Evolutionary conservation across 1,140 invertebrate species (phyloP), one percentile per base, ranked within the genome.

Genomic region (Drosophila bocqueti): DNA sequence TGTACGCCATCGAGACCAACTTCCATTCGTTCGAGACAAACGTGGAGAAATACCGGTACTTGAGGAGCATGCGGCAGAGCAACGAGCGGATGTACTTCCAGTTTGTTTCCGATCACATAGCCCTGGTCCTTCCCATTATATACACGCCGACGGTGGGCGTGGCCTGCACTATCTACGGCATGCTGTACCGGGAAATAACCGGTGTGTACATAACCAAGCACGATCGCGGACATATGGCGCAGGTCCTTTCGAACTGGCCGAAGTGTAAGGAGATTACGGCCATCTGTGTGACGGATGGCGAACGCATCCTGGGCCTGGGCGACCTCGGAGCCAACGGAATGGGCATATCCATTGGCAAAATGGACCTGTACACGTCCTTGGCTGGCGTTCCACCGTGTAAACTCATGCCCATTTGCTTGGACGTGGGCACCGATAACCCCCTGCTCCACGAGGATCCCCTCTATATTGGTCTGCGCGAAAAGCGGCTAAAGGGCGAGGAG

Each of bases 291-390:
- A 99, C 98, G 0, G 98, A 99, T 91, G 98, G 98, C 9, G 98
- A 99, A 92, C 95, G 98, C 29, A 99, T 99, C 91, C 94, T 99
- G 6, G 98, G 98, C 47, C 93, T 99, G 18, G 98, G 98, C 4
- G 98, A 99, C 93, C 93, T 99, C 24, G 98, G 98, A 2, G 97
- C 97, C 0, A 97, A 98, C 91, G 98, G 98, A 9, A 99, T 99
- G 98, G 98, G 98, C 76, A 99, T 99, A 87, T 97, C 98, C 1
- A 96, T 99, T n/a, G 98, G 98, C 59, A 99, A 99, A 94, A 93
- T 99, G 61, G 95, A 98, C 2, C 93, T 99, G 13, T 99, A 99
- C 93, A 98, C 98, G 11, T 98, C 98, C 0, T 93, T 99, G 45
- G 98, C 96, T 40, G 97, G 97, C 43, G 97, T 99, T 72, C 97